Evolutionary conservation across 2,797 vertebrate genomes (phyloP).

Genomic region (Crypturellus tataupa): DNA sequence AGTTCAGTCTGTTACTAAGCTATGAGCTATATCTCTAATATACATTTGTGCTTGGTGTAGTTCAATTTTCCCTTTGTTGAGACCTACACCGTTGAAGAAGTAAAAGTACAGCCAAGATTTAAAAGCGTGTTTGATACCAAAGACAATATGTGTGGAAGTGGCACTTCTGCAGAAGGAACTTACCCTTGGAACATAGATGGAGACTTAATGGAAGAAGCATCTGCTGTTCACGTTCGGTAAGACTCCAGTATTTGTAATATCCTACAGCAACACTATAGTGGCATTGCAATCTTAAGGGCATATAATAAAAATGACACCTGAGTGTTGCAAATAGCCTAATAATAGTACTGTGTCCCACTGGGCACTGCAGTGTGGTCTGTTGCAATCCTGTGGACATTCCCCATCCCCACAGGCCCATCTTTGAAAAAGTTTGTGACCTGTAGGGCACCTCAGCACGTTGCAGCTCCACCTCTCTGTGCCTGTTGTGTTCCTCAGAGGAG

Average conservation of each 20-base stretch:
- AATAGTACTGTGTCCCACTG: neutral
- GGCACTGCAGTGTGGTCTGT: neutral
- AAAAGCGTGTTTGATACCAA: slow-evolving; percentile 61
- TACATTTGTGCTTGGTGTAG: slow-evolving; percentile 79
- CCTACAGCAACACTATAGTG: neutral
- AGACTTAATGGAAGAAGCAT: slow-evolving; percentile 88
- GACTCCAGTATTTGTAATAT: neutral
- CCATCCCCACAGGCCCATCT: neutral
- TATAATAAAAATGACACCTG: neutral
- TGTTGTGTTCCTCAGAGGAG: neutral
- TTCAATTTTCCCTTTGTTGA: slow-evolving; percentile 95
- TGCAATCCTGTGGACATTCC: neutral
- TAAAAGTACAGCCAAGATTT: slow-evolving; percentile 83
- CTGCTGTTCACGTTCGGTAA: slow-evolving; percentile 89
- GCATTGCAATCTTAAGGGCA: neutral
- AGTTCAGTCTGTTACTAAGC: neutral
- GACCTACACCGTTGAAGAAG: slow-evolving; percentile 86
- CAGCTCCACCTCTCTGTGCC: neutral
- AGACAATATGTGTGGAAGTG: slow-evolving; percentile 64
- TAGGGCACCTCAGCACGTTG: neutral
- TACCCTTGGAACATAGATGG: slow-evolving; percentile 95
- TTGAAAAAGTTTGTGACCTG: neutral
- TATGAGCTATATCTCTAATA: neutral
- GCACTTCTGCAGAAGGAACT: slow-evolving; percentile 78
- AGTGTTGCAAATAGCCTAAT: neutral